Evolutionary conservation across 2,113 vertebrate species (phyloP).

Genomic region (Chaetodon trifascialis): DNA sequence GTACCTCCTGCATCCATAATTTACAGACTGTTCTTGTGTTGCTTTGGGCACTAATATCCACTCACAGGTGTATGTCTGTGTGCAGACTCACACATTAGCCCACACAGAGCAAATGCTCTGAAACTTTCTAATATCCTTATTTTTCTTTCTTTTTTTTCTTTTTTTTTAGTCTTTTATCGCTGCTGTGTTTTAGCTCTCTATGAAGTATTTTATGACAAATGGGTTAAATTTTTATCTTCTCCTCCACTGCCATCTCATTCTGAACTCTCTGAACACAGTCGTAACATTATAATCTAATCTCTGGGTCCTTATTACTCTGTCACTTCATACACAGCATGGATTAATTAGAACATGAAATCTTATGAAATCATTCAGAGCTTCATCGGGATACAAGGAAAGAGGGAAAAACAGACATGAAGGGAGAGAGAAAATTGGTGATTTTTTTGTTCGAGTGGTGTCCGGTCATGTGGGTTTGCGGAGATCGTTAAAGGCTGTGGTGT

Average conservation of each 20-base stretch:
- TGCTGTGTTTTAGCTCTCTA: neutral
- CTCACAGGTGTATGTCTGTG: constrained; percentile 57
- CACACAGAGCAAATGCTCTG: constrained; percentile 23
- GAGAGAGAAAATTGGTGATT: neutral
- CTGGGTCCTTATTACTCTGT: constrained; percentile 32
- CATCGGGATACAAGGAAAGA: neutral
- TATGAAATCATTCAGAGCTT: constrained; percentile 22
- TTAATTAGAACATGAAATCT: constrained; percentile 31
- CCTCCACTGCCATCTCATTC: neutral
- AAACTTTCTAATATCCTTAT: constrained; percentile 15
- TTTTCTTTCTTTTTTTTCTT: constrained; percentile 7
- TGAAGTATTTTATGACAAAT: constrained; percentile 11
- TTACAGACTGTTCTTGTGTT: constrained; percentile 51
- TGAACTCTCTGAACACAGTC: constrained; percentile 19
- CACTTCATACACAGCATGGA: constrained; percentile 11
- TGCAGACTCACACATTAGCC: constrained; percentile 22
- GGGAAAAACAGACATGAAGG: neutral
- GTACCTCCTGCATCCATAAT: constrained; percentile 70
- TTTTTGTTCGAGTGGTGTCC: neutral
- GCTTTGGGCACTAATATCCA: constrained; percentile 53
- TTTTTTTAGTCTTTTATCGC: neutral
- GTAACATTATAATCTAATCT: constrained; percentile 9
- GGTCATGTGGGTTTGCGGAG: neutral
- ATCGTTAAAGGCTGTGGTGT: neutral
- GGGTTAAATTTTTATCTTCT: neutral